Evolutionary conservation across 2,888 invertebrate species (phyloP).

Genomic region (Chrysina gloriosa): DNA sequence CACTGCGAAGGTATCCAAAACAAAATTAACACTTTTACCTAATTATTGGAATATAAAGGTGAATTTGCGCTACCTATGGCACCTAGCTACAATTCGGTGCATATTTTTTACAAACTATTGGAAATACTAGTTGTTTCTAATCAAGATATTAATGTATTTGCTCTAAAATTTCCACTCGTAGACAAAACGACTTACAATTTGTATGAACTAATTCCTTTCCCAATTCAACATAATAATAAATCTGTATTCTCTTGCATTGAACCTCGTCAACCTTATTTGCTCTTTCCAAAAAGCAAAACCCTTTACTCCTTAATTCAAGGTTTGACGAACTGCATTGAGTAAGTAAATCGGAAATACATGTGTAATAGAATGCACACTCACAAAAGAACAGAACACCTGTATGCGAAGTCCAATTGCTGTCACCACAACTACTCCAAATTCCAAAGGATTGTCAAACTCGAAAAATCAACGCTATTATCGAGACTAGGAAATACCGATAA

Average conservation of each 20-base stretch:
- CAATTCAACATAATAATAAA: too few species aligned
- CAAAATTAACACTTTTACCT: too few species aligned
- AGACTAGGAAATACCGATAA: too few species aligned
- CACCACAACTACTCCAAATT: too few species aligned
- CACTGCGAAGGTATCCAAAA: too few species aligned
- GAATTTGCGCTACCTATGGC: neutral
- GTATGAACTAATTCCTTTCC: too few species aligned
- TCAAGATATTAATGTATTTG: neutral
- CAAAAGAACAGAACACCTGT: slow-evolving; percentile 1
- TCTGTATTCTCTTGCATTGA: neutral
- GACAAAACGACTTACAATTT: neutral
- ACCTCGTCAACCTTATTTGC: slow-evolving; percentile 1
- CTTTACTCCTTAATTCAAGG: slow-evolving; percentile 22
- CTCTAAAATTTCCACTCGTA: neutral
- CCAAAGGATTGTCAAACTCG: too few species aligned
- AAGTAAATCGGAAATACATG: slow-evolving; percentile 5
- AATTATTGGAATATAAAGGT: neutral
- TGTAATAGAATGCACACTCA: neutral
- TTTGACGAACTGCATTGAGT: slow-evolving; percentile 3
- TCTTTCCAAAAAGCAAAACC: slow-evolving; percentile 18
- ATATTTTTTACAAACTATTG: neutral
- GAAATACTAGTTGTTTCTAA: neutral
- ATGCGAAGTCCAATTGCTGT: too few species aligned
- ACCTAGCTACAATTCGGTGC: neutral
- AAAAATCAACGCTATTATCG: too few species aligned